phyloP scores from a whole-genome alignment of 2,797 vertebrate species.

The Danio aesculapii region DNA sequence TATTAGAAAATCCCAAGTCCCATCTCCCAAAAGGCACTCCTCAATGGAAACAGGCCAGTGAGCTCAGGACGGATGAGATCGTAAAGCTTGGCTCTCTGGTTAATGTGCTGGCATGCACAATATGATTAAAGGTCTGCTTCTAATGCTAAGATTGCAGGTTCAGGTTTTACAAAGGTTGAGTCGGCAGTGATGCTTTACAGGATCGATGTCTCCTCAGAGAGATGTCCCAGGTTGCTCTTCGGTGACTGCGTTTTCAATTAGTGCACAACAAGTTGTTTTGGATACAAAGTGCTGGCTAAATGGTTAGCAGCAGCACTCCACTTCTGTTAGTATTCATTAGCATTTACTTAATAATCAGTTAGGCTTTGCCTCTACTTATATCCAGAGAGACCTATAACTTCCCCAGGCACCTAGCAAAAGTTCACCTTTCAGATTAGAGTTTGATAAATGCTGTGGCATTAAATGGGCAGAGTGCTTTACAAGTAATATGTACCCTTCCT shows the following conservation, averaged over 20 bases:
- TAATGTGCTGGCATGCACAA: not conserved
- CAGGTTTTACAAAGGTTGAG: not conserved
- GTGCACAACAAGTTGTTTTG: slow-evolving; percentile 23
- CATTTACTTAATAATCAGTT: slow-evolving; percentile 19
- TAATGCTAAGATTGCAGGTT: slow-evolving; percentile 1
- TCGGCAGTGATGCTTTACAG: slow-evolving; percentile 7
- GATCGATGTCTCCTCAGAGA: slow-evolving; percentile 8
- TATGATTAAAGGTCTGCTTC: slow-evolving; percentile 4
- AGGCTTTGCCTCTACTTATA: slow-evolving; percentile 8
- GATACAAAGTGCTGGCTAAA: not conserved
- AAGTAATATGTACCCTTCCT: slow-evolving; percentile 18
- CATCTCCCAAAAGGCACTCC: not conserved
- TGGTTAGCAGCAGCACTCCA: not conserved
- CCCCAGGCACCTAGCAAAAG: slow-evolving; percentile 10
- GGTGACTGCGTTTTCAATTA: slow-evolving; percentile 13
- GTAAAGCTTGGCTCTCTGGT: not conserved
- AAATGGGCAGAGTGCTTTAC: slow-evolving; percentile 19
- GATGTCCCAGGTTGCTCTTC: not conserved
- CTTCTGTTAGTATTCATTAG: slow-evolving; percentile 2
- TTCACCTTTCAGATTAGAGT: slow-evolving; percentile 37
- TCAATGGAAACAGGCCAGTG: not conserved
- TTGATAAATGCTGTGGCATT: slow-evolving; percentile 25
- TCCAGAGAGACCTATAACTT: slow-evolving; percentile 37
- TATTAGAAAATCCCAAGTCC: slow-evolving; percentile 4
- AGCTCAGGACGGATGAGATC: not conserved